phyloP scores from a whole-genome alignment of 2,888 invertebrate genomes.

The Lutraria lutraria region DNA sequence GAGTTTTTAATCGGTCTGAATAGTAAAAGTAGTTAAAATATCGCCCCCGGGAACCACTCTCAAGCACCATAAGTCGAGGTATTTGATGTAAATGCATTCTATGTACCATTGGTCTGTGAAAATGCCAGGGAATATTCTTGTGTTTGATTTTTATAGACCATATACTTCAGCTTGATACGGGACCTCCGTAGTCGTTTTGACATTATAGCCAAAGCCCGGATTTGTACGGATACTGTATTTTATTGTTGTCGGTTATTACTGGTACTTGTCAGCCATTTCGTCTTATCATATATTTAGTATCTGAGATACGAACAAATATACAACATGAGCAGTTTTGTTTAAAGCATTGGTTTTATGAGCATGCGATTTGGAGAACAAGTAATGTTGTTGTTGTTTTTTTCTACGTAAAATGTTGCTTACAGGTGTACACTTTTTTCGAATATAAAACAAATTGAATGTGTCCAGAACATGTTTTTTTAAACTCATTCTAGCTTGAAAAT shows the following conservation, averaged over 20 bases:
- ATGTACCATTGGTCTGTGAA: not conserved
- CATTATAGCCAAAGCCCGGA: constrained; percentile 11
- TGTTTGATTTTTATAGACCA: constrained; percentile 21
- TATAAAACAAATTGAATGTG: not conserved
- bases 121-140: not conserved
- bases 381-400: not conserved
- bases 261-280: constrained; percentile 11
- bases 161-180: not conserved
- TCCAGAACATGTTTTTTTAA: not conserved
- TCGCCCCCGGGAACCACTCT: not conserved
- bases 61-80: not conserved
- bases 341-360: not conserved
- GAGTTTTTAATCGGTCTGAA: not conserved
- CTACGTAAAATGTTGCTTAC: not conserved
- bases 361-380: not conserved
- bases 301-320: not conserved
- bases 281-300: constrained; percentile 13
- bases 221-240: not conserved
- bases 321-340: not conserved
- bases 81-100: not conserved
- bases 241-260: constrained; percentile 28
- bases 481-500: too few relatives aligned
- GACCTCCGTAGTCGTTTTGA: constrained; percentile 37
- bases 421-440: not conserved
- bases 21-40: not conserved